Evolutionary conservation across 2,797 vertebrate genomes (phyloP), one percentile per base, ranked within the genome.

Genomic region (Limnodromus scolopaceus): DNA sequence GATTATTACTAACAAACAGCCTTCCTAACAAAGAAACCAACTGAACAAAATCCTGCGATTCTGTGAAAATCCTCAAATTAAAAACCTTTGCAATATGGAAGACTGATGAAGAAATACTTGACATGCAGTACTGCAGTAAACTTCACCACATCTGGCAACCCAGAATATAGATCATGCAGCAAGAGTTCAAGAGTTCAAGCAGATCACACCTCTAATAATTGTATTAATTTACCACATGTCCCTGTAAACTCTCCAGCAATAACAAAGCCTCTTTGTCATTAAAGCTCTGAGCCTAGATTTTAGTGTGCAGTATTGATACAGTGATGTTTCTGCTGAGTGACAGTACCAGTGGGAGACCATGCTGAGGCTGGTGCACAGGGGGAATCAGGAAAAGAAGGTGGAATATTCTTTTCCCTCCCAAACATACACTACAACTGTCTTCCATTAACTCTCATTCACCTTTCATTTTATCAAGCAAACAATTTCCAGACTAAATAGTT

Each of bases 401-500:
- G 39, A 65, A 46, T 11, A 45, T 7, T 18, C 16, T 75, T 14
- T 17, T 80, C 25, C 24, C 20, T 78, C 38, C 38, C 51, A 87
- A 2, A 15, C 63, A 13, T 1, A 10, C 25, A 34, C 45, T 24
- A 22, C 11, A 34, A 38, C 22, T 32, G 2, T 16, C 43, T 54
- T 75, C 58, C 39, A 2, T 70, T 49, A 84, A 57, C 61, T 55
- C 38, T 24, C 36, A 63, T 49, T 84, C 45, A 25, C 24, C 20
- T 60, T 78, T 71, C 38, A n/a, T 76, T 92, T 91, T 48, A 76
- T 83, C 68, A 89, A 63, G 58, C 19, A 92, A 94, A 88, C 39
- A 16, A 13, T 45, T 91, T 64, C 43, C 60, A 45, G 32, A 60
- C 36, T 91, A 65, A 90, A 41, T 19, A 77, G 48, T 24, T 70